Evolutionary conservation across 2,113 vertebrate species (phyloP).

Genomic region (Lycocorax pyrrhopterus): DNA sequence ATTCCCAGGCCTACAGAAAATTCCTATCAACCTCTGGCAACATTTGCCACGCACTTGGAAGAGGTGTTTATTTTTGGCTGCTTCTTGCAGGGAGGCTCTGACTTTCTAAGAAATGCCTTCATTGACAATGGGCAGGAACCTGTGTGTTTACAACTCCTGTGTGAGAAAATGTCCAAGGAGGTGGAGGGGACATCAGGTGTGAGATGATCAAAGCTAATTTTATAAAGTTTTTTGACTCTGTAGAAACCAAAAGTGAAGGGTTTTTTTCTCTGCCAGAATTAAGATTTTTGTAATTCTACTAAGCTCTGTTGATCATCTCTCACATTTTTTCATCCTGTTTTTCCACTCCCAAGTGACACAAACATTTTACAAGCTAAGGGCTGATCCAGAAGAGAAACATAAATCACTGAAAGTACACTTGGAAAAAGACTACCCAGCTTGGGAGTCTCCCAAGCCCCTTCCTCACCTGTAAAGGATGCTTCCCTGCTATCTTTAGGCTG

Average conservation of each 20-base stretch:
- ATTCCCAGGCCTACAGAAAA: background rate
- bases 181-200: fast-evolving
- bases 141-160: background rate
- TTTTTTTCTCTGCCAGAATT: background rate
- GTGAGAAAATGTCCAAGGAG: background rate
- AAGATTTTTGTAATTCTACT: slow-evolving; percentile 4
- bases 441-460: background rate
- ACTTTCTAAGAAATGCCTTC: background rate
- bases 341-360: background rate
- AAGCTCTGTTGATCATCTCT: background rate
- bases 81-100: background rate
- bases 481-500: background rate
- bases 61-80: background rate
- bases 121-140: background rate
- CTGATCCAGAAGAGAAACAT: fast-evolving
- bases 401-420: background rate
- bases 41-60: background rate
- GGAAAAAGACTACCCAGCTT: background rate
- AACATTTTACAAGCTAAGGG: background rate
- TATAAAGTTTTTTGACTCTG: background rate
- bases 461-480: background rate
- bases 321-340: fast-evolving
- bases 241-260: background rate
- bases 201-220: background rate
- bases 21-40: background rate